These are phyloP conservation scores for Hydropsyche betteni DNA, from an alignment of 2,888 invertebrate species.

Conservation along the genomic window DNA sequence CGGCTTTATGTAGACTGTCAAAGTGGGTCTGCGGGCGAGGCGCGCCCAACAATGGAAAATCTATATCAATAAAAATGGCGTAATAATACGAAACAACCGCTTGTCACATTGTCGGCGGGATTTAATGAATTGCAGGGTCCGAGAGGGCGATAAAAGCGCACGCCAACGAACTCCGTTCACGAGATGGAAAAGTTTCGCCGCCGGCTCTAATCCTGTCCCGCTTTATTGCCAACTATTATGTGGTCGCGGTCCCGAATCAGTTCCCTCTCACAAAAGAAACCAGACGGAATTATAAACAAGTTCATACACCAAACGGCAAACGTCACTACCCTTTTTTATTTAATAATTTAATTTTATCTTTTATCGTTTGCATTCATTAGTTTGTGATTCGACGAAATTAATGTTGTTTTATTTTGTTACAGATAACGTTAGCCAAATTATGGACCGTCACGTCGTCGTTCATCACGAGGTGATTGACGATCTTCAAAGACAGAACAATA, in stretches of 20 bases:
- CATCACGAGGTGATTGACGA: constrained; percentile 35
- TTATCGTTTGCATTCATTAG: too few species aligned
- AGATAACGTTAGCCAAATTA: constrained; percentile 23
- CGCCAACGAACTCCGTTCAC: constrained; percentile 9
- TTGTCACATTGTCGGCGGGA: constrained; percentile 23
- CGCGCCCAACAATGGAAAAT: constrained; percentile 41
- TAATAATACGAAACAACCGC: constrained; percentile 36
- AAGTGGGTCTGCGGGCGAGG: constrained; percentile 29
- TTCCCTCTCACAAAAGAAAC: too few species aligned
- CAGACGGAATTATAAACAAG: too few species aligned
- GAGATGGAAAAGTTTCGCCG: constrained; percentile 13
- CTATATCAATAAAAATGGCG: constrained; percentile 42
- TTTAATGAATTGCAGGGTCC: constrained; percentile 30
- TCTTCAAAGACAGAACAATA: constrained; percentile 5
- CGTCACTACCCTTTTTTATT: too few species aligned
- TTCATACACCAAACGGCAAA: too few species aligned
- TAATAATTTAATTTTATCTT: too few species aligned
- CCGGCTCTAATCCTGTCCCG: too few species aligned
- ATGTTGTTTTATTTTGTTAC: constrained; percentile 21
- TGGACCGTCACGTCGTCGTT: constrained; percentile 18
- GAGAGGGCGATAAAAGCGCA: constrained; percentile 21
- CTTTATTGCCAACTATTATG: too few species aligned
- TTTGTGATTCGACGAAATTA: background rate
- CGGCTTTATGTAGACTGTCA: constrained; percentile 44
- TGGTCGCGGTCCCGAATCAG: too few species aligned